These are phyloP conservation scores for Helicoverpa armigera DNA, from an alignment of 1,140 invertebrate species.

Conservation along the genomic window DNA sequence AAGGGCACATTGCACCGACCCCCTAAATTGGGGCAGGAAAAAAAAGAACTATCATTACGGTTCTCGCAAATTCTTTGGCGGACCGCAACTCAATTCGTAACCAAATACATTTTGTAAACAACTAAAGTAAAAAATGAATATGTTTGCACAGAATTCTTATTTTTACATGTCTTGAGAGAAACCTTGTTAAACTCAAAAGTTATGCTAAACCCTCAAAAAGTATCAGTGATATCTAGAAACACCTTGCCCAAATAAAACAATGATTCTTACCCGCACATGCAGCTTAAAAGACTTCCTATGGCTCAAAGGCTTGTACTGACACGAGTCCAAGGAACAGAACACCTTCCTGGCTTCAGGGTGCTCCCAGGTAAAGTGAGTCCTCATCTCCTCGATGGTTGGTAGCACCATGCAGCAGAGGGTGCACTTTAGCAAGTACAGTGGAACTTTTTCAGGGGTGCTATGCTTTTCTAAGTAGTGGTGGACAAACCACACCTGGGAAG, in stretches of 20 bases:
- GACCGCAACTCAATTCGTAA: too few relatives aligned
- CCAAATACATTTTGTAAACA: too few relatives aligned
- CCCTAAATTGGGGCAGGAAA: too few relatives aligned
- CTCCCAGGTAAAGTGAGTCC: constrained; percentile 70
- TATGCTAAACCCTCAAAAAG: too few relatives aligned
- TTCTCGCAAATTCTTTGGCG: too few relatives aligned
- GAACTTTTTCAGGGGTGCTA: constrained; percentile 49
- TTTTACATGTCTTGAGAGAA: too few relatives aligned
- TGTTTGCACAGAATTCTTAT: too few relatives aligned
- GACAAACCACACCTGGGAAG: constrained; percentile 73
- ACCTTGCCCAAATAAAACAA: background rate
- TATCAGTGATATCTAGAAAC: background rate
- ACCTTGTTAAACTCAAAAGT: too few relatives aligned
- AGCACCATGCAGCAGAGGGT: constrained; percentile 72
- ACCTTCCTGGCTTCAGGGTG: constrained; percentile 79
- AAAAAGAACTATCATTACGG: too few relatives aligned
- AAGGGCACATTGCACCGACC: too few relatives aligned
- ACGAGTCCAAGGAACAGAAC: constrained; percentile 79
- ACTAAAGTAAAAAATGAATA: too few relatives aligned
- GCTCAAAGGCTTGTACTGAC: constrained; percentile 77
- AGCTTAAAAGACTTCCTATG: constrained; percentile 80
- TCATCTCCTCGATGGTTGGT: constrained; percentile 69
- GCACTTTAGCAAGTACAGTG: constrained; percentile 73
- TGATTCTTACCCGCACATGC: constrained; percentile 76
- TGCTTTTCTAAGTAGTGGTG: constrained; percentile 77